These are phyloP conservation scores for Nannospalax galili DNA, from an alignment of 2,113 vertebrate species.

Conservation along the genomic window DNA sequence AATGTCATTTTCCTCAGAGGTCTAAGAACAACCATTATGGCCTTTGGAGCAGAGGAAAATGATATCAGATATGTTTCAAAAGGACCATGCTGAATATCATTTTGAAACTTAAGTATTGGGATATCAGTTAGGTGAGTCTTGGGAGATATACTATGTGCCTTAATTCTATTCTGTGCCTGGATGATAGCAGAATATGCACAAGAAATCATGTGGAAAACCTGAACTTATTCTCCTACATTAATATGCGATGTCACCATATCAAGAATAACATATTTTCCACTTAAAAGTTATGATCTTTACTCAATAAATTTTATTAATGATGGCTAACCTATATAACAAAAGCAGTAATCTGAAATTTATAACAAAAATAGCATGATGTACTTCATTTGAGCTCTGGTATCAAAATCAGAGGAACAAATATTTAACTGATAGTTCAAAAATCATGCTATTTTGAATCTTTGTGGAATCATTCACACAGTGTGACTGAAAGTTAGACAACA, in stretches of 20 bases:
- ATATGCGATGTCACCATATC: neutral
- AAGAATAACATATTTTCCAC: neutral
- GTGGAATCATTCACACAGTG: neutral
- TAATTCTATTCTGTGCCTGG: neutral
- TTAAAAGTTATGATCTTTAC: neutral
- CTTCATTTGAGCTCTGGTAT: neutral
- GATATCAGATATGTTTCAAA: neutral
- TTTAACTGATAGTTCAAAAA: neutral
- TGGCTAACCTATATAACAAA: neutral
- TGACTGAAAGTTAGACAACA: neutral
- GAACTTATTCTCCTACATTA: neutral
- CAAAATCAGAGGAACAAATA: neutral
- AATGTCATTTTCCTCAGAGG: neutral
- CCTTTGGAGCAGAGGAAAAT: neutral
- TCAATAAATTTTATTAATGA: neutral
- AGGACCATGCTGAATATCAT: neutral
- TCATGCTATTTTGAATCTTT: neutral
- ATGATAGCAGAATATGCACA: neutral
- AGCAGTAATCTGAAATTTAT: neutral
- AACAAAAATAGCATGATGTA: neutral
- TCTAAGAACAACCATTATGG: neutral
- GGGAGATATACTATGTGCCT: neutral
- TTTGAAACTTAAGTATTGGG: neutral
- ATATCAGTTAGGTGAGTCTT: neutral
- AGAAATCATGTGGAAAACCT: neutral